These are phyloP conservation scores for Glyptemys insculpta DNA, from an alignment of 2,797 vertebrate species.

Conservation along the genomic window DNA sequence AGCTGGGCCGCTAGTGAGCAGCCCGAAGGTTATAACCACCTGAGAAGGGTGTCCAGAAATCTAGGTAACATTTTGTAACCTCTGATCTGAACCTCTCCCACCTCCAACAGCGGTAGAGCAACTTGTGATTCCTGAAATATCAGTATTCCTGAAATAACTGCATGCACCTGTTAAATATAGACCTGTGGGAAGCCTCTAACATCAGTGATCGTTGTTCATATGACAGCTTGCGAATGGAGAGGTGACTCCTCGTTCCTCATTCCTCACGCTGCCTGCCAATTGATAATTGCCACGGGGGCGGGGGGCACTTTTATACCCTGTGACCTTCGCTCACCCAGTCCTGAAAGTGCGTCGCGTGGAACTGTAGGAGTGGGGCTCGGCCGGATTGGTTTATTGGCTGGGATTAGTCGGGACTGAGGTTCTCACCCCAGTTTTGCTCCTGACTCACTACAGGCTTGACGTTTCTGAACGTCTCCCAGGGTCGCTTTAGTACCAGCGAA, in stretches of 20 bases:
- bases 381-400: not conserved
- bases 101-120: too few relatives aligned
- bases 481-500: too few relatives aligned
- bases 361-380: not conserved
- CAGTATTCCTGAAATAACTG: not conserved
- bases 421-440: too few relatives aligned
- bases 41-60: too few relatives aligned
- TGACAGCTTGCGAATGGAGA: not conserved
- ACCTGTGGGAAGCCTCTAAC: not conserved
- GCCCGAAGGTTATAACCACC: too few relatives aligned
- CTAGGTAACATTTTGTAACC: too few relatives aligned
- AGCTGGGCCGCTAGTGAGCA: too few relatives aligned
- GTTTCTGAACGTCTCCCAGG: too few relatives aligned
- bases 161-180: not conserved
- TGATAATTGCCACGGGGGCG: not conserved
- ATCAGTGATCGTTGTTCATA: not conserved
- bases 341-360: not conserved
- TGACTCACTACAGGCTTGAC: too few relatives aligned
- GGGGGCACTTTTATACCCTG: not conserved
- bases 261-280: not conserved
- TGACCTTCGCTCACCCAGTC: not conserved
- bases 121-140: too few relatives aligned
- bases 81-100: too few relatives aligned
- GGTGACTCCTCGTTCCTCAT: not conserved
- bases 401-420: not conserved